A percentile compares a stretch with the other conserved stretches of the same genome.
Conservation (phyloP, 2,797 vertebrate species). For the Ptychadena robeensis region DNA sequence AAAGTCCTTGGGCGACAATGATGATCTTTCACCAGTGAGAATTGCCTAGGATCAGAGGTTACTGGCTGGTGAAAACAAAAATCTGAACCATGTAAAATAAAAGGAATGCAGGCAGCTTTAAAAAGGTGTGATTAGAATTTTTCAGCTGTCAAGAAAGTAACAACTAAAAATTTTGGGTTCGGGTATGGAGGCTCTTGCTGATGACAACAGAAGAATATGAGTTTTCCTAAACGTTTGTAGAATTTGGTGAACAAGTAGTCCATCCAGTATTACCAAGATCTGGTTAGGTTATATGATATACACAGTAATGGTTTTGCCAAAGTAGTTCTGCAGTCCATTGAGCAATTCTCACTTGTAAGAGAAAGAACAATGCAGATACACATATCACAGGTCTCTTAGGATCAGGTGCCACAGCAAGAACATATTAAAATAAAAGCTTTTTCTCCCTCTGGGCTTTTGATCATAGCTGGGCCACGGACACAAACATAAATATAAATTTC, state of each 20-base stretch:
- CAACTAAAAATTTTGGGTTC: too few species aligned
- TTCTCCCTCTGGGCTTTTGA: conserved; percentile 45
- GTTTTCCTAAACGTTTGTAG: too few species aligned
- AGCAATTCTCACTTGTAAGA: background rate
- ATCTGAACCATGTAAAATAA: too few species aligned
- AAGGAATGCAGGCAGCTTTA: too few species aligned
- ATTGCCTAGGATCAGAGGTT: too few species aligned
- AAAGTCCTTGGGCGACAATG: too few species aligned
- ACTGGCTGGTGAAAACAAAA: too few species aligned
- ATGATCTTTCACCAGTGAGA: too few species aligned
- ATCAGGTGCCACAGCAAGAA: conserved; percentile 19
- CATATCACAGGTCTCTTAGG: conserved; percentile 30
- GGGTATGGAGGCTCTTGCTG: too few species aligned
- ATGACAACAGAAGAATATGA: too few species aligned
- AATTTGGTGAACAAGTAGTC: background rate
- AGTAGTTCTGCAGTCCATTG: background rate
- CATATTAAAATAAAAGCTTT: conserved; percentile 46
- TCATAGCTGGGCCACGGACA: conserved; percentile 76
- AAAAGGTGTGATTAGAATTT: too few species aligned
- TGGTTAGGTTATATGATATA: background rate
- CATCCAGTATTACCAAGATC: background rate
- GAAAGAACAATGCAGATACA: conserved; percentile 21
- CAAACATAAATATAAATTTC: conserved; percentile 85
- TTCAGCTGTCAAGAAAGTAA: too few species aligned
- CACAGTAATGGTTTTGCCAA: background rate